Evolutionary conservation across 2,797 vertebrate species (phyloP), one percentile per base, ranked within the genome.

Genomic region (Brachymystax lenok): DNA sequence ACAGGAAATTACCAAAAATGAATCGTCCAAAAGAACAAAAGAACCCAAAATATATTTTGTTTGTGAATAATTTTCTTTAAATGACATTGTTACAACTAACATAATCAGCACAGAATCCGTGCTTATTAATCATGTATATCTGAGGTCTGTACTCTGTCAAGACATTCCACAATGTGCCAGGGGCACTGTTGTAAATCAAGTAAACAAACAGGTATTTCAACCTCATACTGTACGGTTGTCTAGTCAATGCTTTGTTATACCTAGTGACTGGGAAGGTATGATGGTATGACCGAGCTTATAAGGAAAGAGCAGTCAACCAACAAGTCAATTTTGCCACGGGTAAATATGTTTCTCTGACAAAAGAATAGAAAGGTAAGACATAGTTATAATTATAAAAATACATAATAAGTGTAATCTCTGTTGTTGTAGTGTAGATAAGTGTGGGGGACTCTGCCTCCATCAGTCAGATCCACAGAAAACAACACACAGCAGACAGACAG

Each of bases 341-440:
- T 63, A 78, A 74, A 56, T 67, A 69, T 66, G 73, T 59, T 78
- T 59, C 21, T 72, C 69, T 61, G 73, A 76, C 73, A n/a, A 51
- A 75, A 81, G 5, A 17, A 70, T 73, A 76, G 64, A 76, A 61
- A 69, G 72, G 35, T 50, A 71, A 79, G 68, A 80, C 69, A 73
- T 76, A 24, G 21, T 13, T 24, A 24, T 63, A 27, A 63, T 63
- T 10, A 63, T 27, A 24, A 13, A 61, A 61, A n/a, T 7, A 61
- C 21, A 61, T 61, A 10, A 61, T 21, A 10, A 46, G 40, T 13
- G 10, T 46, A n/a, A 61, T 61, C n/a, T 19, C 56, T 61, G 56
- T 63, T 24, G 21, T 63, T 24, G 21, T 24, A 10, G 4, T 63
- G 17, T 54, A 19, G 52, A 54, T 54, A 19, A 16, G 52, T 24